phyloP scores from a whole-genome alignment of 1,140 invertebrate species.

The Drosophila trapezifrons region DNA sequence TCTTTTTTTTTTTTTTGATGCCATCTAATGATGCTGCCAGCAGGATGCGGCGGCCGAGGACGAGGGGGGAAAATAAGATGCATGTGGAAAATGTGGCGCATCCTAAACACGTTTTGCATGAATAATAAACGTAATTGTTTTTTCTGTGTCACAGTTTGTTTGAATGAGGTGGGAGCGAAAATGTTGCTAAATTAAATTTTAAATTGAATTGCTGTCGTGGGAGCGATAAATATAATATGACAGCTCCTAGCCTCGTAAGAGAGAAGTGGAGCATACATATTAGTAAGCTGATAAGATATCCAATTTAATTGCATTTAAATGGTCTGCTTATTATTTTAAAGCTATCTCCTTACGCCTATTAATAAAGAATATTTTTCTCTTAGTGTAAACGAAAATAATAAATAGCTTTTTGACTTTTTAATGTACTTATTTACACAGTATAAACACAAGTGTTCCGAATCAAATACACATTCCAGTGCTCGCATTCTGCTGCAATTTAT shows the following conservation, averaged over 20 bases:
- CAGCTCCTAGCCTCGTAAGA: background rate
- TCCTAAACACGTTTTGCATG: slow-evolving; percentile 68
- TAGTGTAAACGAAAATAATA: background rate
- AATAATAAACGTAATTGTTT: slow-evolving; percentile 73
- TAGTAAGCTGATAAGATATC: background rate
- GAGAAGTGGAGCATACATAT: background rate
- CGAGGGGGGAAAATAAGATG: slow-evolving; percentile 27
- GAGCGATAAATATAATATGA: slow-evolving; percentile 19
- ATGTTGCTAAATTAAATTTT: slow-evolving; percentile 41
- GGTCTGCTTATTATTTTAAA: background rate
- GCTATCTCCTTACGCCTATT: too few species aligned
- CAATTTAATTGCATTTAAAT: slow-evolving; percentile 2
- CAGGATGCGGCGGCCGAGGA: slow-evolving; percentile 5
- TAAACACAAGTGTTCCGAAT: background rate
- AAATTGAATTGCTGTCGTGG: slow-evolving; percentile 41
- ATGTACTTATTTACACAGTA: too few species aligned
- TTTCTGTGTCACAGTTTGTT: slow-evolving; percentile 58
- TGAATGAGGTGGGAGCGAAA: slow-evolving; percentile 18
- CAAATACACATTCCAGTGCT: background rate
- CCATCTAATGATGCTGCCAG: slow-evolving; percentile 66
- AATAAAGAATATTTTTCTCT: too few species aligned
- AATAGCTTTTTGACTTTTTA: background rate
- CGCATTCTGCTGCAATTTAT: too few species aligned
- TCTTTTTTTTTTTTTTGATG: slow-evolving; percentile 45
- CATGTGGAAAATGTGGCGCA: slow-evolving; percentile 56